Evolutionary conservation across 1,140 invertebrate species (phyloP).

Genomic region (Brachionus calyciflorus): DNA sequence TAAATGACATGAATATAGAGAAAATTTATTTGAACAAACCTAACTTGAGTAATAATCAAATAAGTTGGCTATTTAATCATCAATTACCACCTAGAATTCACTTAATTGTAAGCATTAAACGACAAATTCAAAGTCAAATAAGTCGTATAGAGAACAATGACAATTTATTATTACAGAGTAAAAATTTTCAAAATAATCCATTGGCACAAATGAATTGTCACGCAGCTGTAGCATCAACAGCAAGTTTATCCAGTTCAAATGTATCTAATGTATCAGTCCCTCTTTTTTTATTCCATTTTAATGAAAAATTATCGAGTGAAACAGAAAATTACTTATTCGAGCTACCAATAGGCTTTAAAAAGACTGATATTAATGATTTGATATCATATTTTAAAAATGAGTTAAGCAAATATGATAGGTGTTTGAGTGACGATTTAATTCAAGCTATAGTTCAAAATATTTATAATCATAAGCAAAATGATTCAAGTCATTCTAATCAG

Average conservation of each 20-base stretch:
- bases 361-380: conserved; percentile 6
- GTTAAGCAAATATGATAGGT: neutral
- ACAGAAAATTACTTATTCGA: conserved; percentile 43
- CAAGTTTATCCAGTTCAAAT: neutral
- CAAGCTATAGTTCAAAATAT: neutral
- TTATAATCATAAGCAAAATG: neutral
- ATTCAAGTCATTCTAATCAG: neutral
- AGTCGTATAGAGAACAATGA: neutral
- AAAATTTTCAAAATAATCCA: conserved; percentile 13
- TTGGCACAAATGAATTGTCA: conserved; percentile 1
- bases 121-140: neutral
- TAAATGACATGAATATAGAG: neutral
- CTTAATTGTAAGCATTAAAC: conserved; percentile 37
- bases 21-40: neutral
- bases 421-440: neutral
- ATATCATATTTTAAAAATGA: conserved; percentile 2
- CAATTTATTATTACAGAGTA: neutral
- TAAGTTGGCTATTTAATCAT: conserved; percentile 30
- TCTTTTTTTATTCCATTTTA: conserved; percentile 34
- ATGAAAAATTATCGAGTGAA: conserved; percentile 31
- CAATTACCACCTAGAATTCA: conserved; percentile 16
- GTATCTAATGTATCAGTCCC: neutral
- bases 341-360: conserved; percentile 11
- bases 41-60: conserved; percentile 9
- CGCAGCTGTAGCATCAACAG: conserved; percentile 2